phyloP scores from a whole-genome alignment of 2,888 invertebrate genomes.

The Argyresthia albistria region DNA sequence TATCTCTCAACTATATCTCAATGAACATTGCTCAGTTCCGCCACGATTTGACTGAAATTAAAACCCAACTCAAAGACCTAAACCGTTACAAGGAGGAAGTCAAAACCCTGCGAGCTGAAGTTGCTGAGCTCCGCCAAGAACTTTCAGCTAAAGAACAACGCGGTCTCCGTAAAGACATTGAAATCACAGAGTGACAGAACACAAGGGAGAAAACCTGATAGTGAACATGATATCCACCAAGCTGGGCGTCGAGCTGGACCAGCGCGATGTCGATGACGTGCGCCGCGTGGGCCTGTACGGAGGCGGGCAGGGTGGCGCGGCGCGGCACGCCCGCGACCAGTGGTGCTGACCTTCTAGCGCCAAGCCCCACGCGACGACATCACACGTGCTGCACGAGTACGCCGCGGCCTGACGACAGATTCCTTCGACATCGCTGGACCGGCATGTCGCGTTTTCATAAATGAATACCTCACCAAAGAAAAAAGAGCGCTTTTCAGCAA shows the following conservation, averaged over 20 bases:
- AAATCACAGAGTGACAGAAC: background rate
- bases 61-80: background rate
- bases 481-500: no score
- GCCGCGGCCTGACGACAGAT: background rate
- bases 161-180: background rate
- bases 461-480: no score
- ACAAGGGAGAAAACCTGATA: background rate
- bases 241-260: background rate
- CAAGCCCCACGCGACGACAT: background rate
- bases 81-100: background rate
- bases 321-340: background rate
- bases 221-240: background rate
- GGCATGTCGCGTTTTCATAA: no score
- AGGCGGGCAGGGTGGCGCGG: background rate
- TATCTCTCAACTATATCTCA: background rate
- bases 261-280: background rate
- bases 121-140: background rate
- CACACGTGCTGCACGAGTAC: background rate
- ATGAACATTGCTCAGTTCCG: background rate
- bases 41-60: background rate
- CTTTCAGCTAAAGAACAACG: background rate
- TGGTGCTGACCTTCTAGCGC: conserved; percentile 4
- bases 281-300: background rate
- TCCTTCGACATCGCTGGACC: background rate
- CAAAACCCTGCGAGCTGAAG: background rate